phyloP scores from a whole-genome alignment of 2,888 invertebrate genomes.

The Folsomia manolachei region DNA sequence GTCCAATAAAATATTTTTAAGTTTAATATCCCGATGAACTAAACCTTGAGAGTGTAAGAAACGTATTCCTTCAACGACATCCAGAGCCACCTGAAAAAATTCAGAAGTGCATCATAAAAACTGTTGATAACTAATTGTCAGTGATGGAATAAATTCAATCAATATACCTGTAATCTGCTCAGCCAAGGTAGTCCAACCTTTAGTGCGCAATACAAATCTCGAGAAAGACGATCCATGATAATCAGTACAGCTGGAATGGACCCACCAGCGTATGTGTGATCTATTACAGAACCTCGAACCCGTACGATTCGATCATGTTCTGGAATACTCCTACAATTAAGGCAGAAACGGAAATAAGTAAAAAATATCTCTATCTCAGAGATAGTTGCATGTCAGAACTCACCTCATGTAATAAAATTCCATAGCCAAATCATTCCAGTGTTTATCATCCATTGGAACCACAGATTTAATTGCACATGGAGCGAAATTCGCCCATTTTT shows the following conservation, averaged over 20 bases:
- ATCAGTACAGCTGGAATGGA: conserved; percentile 72
- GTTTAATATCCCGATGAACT: conserved; percentile 83
- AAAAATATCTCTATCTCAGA: neutral
- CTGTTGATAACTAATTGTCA: neutral
- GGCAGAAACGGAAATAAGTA: neutral
- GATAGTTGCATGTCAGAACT: conserved; percentile 7
- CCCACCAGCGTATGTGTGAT: conserved; percentile 70
- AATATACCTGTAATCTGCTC: conserved; percentile 57
- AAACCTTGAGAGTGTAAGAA: conserved; percentile 84
- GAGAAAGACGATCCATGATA: conserved; percentile 70
- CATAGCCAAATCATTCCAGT: conserved; percentile 86
- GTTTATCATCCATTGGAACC: conserved; percentile 80
- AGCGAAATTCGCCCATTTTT: conserved; percentile 69
- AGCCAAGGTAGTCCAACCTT: conserved; percentile 66
- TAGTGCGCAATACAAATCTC: conserved; percentile 76
- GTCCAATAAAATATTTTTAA: conserved; percentile 84
- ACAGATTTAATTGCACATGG: conserved; percentile 84
- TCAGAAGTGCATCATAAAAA: neutral
- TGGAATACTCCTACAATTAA: conserved; percentile 58
- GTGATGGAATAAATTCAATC: neutral
- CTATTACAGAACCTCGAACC: conserved; percentile 75
- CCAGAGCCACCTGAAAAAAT: conserved; percentile 67
- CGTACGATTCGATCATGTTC: conserved; percentile 75
- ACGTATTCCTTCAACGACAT: conserved; percentile 81
- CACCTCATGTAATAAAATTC: conserved; percentile 86